Evolutionary conservation across 2,113 vertebrate species (phyloP).

Genomic region (Stegastes partitus): DNA sequence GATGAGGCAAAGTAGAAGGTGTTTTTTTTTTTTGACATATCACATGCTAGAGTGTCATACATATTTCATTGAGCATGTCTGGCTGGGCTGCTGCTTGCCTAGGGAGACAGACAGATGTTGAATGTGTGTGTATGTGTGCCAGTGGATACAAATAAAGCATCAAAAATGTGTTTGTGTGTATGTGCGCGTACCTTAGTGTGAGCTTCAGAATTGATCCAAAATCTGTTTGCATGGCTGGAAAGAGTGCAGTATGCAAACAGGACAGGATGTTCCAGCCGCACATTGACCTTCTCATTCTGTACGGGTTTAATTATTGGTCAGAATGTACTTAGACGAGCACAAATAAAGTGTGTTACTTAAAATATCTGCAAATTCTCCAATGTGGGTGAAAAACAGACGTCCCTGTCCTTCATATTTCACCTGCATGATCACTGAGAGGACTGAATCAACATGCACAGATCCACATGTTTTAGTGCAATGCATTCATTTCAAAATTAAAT

Average conservation of each 20-base stretch:
- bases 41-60: conserved; percentile 62
- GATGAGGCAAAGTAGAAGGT: conserved; percentile 42
- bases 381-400: neutral
- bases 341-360: neutral
- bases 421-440: too few species aligned
- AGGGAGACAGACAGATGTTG: conserved; percentile 71
- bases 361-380: neutral
- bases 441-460: neutral
- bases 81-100: conserved; percentile 61
- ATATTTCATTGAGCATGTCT: conserved; percentile 74
- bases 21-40: conserved; percentile 51
- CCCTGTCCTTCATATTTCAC: neutral
- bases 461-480: neutral
- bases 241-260: neutral
- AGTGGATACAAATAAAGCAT: conserved; percentile 49
- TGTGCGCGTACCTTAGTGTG: conserved; percentile 23
- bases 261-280: neutral
- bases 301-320: neutral
- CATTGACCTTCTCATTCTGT: neutral
- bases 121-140: conserved; percentile 17
- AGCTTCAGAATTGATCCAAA: conserved; percentile 27
- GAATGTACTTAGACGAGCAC: neutral
- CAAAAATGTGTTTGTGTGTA: neutral
- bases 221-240: conserved; percentile 17
- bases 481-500: neutral